Evolutionary conservation across 2,113 vertebrate species (phyloP).

Genomic region (Hippolais icterina): DNA sequence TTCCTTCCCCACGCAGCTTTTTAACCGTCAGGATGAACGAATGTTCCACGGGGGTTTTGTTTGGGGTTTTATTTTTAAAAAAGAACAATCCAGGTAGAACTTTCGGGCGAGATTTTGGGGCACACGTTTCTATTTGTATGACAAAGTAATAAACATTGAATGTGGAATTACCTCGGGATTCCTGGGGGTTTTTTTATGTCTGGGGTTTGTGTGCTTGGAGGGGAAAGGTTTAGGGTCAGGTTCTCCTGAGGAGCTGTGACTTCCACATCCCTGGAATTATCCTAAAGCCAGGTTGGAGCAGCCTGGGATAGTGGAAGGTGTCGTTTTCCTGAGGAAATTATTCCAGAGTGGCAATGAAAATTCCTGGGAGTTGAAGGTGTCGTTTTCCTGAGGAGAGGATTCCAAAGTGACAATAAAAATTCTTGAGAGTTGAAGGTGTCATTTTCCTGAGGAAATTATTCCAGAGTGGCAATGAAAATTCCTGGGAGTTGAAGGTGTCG

Average conservation of each 20-base stretch:
- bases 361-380: neutral
- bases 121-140: constrained; percentile 65
- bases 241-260: rapidly evolving
- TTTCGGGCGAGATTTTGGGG: constrained; percentile 56
- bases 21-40: constrained; percentile 59
- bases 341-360: neutral
- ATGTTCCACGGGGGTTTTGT: constrained; percentile 39
- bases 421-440: no score
- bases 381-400: no score
- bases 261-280: neutral
- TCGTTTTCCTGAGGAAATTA: neutral
- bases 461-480: no score
- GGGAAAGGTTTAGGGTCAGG: neutral
- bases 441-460: no score
- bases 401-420: no score
- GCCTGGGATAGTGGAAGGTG: neutral
- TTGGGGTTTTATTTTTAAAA: neutral
- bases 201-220: neutral
- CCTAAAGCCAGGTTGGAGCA: neutral
- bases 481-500: no score
- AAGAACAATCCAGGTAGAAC: constrained; percentile 49
- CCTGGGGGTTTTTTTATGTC: neutral
- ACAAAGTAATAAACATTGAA: constrained; percentile 69
- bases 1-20: constrained; percentile 62
- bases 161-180: constrained; percentile 45